Base-by-base conservation (phyloP, 2,888 invertebrate species). In the Ophraella communa region DNA sequence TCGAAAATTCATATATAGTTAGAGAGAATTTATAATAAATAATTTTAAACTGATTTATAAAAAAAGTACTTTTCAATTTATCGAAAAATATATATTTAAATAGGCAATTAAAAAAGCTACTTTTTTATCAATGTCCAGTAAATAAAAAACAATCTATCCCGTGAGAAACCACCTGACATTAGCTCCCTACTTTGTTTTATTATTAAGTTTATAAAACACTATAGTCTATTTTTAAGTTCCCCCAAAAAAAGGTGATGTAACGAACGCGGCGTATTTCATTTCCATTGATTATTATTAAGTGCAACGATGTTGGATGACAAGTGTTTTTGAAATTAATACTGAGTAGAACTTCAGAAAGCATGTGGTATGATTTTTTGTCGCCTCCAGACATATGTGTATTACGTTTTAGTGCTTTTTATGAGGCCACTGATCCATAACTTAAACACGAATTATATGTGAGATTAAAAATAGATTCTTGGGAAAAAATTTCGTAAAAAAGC, bases 331-430 rank as follows among this genome's bases (percentile, higher is more conserved):
- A 71, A 74, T 74, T 73, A 73, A 74, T 73, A 71, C 68, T 53
- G 42, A 68, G 61, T 21, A 65, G 52, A 63, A 63, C 67, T 65
- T 69, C 64, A 61, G 67, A 67, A 66, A 71, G 68, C 74, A 76
- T 76, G 73, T 74, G 74, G 72, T 71, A 62, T 61, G 62, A 67
- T 75, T 75, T 75, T 75, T 75, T 74, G 75, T 74, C 73, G 73
- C 71, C 71, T 49, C 44, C 52, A 70, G 68, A 73, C 72, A 76
- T 70, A 69, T 74, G 73, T 70, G 71, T 70, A 73, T 71, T 42
- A 53, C 71, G 71, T 73, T 74, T 73, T 74, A 71, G 63, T 69
- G 67, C 69, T 74, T 74, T 74, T 74, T 74, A 67, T 72, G 67
- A 73, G 74, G 73, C 73, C 73, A 74, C 64, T 73, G 74, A 67